phyloP scores from a whole-genome alignment of 2,797 vertebrate species.

The Lates japonicus region DNA sequence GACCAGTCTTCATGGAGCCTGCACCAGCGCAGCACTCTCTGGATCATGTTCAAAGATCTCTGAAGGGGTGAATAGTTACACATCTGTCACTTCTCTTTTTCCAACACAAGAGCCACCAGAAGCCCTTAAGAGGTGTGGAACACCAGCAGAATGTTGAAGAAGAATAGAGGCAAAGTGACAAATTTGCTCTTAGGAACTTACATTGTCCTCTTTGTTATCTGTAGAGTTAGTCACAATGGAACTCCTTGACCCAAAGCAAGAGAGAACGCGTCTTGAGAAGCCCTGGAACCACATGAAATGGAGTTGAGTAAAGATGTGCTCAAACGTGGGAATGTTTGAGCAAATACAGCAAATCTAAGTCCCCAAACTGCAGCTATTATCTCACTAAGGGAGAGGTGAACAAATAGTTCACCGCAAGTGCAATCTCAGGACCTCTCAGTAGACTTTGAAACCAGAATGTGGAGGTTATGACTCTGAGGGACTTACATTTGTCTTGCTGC shows the following conservation, averaged over 20 bases:
- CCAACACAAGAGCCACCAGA: not conserved
- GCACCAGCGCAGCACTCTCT: constrained; percentile 88
- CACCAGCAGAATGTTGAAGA: too few species aligned
- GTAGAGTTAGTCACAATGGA: not conserved
- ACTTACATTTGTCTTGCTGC: not conserved
- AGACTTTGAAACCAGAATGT: too few species aligned
- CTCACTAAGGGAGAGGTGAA: too few species aligned
- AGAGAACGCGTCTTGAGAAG: not conserved
- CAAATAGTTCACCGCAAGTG: too few species aligned
- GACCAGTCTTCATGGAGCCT: constrained; percentile 89
- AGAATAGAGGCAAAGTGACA: too few species aligned
- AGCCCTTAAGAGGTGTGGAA: too few species aligned
- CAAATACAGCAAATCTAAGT: too few species aligned
- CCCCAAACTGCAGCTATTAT: too few species aligned
- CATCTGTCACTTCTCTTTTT: not conserved
- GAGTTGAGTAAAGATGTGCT: not conserved
- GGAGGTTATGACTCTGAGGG: not conserved
- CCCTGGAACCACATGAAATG: not conserved
- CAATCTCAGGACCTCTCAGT: too few species aligned
- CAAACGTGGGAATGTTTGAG: not conserved
- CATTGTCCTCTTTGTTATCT: not conserved
- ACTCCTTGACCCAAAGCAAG: not conserved
- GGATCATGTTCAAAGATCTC: constrained; percentile 77
- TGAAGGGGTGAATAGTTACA: constrained; percentile 57
- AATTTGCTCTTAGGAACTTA: not conserved